Percentiles rank a stretch among this genome's conserved stretches.
These are phyloP conservation scores for Microctonus brassicae DNA, from an alignment of 2,888 invertebrate species.

Conservation along the genomic window DNA sequence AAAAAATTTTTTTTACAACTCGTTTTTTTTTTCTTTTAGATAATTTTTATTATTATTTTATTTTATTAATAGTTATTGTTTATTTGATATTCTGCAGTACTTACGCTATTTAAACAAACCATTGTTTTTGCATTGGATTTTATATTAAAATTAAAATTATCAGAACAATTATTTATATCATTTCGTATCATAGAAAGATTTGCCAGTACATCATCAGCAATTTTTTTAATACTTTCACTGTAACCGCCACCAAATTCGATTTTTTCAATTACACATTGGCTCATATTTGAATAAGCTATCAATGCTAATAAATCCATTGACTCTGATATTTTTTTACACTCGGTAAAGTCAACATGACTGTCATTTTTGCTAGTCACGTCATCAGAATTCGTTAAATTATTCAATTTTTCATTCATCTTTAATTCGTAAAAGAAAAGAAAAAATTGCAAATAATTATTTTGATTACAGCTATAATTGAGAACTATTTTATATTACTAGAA, in stretches of 20 bases:
- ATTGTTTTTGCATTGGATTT: constrained; percentile 36
- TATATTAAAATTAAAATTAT: constrained; percentile 28
- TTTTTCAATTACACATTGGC: constrained; percentile 43
- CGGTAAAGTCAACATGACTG: not conserved
- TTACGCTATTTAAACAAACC: constrained; percentile 47
- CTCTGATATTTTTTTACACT: constrained; percentile 2
- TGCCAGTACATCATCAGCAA: constrained; percentile 21
- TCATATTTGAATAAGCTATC: constrained; percentile 32
- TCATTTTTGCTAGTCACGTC: not conserved
- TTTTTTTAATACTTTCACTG: constrained; percentile 39
- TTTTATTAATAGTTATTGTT: too few species aligned
- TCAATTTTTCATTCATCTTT: not conserved
- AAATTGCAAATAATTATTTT: not conserved
- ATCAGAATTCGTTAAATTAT: not conserved
- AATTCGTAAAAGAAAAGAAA: not conserved
- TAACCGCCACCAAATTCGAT: constrained; percentile 42
- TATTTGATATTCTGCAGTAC: too few species aligned
- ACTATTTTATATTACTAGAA: too few species aligned
- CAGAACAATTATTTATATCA: constrained; percentile 37
- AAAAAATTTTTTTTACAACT: too few species aligned
- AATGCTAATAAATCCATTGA: not conserved
- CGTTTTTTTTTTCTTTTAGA: not conserved
- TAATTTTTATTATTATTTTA: not conserved
- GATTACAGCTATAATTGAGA: too few species aligned
- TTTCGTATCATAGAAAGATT: constrained; percentile 36